phyloP scores from a whole-genome alignment of 2,113 vertebrate species.

The Talpa occidentalis region DNA sequence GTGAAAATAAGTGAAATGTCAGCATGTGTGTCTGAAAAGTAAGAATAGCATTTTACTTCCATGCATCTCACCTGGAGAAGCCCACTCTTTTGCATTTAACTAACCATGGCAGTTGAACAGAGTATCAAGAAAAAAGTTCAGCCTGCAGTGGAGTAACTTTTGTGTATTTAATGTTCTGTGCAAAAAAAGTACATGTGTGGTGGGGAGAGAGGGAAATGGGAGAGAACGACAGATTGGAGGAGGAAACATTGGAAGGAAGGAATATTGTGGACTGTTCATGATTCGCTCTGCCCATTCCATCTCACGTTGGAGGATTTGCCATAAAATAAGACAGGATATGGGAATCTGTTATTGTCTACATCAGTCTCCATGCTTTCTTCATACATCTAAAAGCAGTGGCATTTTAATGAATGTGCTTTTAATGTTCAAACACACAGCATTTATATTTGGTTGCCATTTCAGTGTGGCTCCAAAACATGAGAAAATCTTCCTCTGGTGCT shows the following conservation, averaged over 20 bases:
- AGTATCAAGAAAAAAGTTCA: background rate
- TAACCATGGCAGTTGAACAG: background rate
- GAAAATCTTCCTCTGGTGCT: background rate
- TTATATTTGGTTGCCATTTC: background rate
- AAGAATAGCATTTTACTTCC: background rate
- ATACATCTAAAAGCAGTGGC: background rate
- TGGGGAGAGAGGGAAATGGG: too few species aligned
- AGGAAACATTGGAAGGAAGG: background rate
- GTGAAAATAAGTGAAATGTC: background rate
- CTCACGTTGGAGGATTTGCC: background rate
- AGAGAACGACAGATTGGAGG: too few species aligned
- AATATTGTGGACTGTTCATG: background rate
- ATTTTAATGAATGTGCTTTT: background rate
- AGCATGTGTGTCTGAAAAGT: background rate
- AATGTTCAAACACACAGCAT: background rate
- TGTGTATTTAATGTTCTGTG: background rate
- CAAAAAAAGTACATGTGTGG: background rate
- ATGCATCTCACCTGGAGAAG: constrained; percentile 36
- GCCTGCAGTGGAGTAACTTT: background rate
- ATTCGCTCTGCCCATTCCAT: background rate
- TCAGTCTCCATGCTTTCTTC: background rate
- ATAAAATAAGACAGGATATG: background rate
- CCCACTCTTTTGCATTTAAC: background rate
- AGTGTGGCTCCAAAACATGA: background rate
- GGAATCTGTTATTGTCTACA: background rate